These are phyloP conservation scores for Caenorhabditis afra DNA, from an alignment of 2,888 invertebrate genomes.

Conservation along the genomic window DNA sequence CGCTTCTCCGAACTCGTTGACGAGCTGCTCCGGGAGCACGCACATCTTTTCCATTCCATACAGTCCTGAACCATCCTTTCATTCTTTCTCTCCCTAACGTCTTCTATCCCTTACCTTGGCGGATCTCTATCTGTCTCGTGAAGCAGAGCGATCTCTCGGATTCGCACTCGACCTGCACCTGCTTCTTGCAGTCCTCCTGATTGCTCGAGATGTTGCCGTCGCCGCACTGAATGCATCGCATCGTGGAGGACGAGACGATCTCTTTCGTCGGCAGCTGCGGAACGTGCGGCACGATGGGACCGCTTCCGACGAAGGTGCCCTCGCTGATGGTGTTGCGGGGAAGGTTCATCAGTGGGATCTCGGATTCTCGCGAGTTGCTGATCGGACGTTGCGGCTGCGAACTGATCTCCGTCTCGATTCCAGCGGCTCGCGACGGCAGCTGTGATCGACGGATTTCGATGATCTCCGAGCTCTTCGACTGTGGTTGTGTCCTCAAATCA, in stretches of 20 bases:
- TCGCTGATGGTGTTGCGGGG: slow-evolving; percentile 44
- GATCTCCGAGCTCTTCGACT: slow-evolving; percentile 42
- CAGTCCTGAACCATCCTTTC: slow-evolving; percentile 67
- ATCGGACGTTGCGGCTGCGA: slow-evolving; percentile 34
- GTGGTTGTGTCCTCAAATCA: slow-evolving; percentile 58
- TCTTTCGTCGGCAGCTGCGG: slow-evolving; percentile 39
- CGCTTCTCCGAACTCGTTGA: slow-evolving; percentile 70
- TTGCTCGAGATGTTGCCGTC: slow-evolving; percentile 63
- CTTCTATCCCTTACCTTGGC: slow-evolving; percentile 47
- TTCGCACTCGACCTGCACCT: slow-evolving; percentile 66
- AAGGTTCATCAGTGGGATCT: slow-evolving; percentile 51
- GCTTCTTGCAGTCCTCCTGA: slow-evolving; percentile 67
- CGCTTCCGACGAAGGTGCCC: slow-evolving; percentile 57
- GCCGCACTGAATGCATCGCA: slow-evolving; percentile 76
- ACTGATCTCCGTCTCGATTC: slow-evolving; percentile 55
- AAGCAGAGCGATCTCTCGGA: slow-evolving; percentile 68
- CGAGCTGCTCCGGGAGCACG: slow-evolving; percentile 68
- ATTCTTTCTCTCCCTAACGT: background rate
- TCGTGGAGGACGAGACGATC: slow-evolving; percentile 34
- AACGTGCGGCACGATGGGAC: slow-evolving; percentile 40
- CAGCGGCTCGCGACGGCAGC: slow-evolving; percentile 38
- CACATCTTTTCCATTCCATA: slow-evolving; percentile 78
- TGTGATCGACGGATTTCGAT: slow-evolving; percentile 56
- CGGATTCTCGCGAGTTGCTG: slow-evolving; percentile 41
- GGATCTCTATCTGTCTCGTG: slow-evolving; percentile 69